phyloP scores from a whole-genome alignment of 2,888 invertebrate species.

The Hermaeophaga mercurialis region DNA sequence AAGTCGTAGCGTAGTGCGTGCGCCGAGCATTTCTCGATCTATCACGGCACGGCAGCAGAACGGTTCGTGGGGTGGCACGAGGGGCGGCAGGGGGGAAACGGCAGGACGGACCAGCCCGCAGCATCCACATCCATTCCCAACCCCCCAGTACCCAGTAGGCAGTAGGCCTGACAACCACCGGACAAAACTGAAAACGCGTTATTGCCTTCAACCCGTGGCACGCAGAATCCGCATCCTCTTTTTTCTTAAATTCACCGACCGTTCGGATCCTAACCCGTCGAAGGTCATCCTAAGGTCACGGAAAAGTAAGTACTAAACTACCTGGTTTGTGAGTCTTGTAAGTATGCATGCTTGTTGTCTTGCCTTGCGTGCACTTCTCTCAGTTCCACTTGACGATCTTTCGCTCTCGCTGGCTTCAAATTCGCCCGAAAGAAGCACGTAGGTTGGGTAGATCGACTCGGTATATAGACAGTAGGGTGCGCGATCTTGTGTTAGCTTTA shows the following conservation, averaged over 20 bases:
- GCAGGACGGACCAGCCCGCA: slow-evolving; percentile 15
- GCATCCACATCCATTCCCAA: slow-evolving; percentile 19
- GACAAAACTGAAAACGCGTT: slow-evolving; percentile 2
- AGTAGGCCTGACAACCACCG: slow-evolving; percentile 24
- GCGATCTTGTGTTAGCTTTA: not conserved
- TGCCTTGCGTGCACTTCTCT: not conserved
- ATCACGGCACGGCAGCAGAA: slow-evolving; percentile 53
- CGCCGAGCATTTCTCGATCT: slow-evolving; percentile 59
- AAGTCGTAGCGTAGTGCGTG: slow-evolving; percentile 55
- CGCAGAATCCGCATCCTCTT: slow-evolving; percentile 16
- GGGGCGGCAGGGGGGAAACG: not conserved
- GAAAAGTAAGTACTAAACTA: slow-evolving; percentile 3
- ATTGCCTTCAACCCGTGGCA: not conserved
- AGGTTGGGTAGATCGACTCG: slow-evolving; percentile 1
- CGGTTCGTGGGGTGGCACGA: not conserved
- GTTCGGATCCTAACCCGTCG: slow-evolving; percentile 4
- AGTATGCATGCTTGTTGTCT: slow-evolving; percentile 1
- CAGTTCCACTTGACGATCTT: not conserved
- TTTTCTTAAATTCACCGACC: slow-evolving; percentile 1
- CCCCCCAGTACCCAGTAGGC: slow-evolving; percentile 23
- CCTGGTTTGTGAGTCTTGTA: slow-evolving; percentile 4
- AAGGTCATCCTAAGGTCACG: slow-evolving; percentile 15
- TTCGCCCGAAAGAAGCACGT: not conserved
- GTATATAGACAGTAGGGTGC: slow-evolving; percentile 5
- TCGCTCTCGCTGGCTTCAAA: not conserved